Evolutionary conservation across 2,797 vertebrate species (phyloP).

Genomic region (Staurois parvus): DNA sequence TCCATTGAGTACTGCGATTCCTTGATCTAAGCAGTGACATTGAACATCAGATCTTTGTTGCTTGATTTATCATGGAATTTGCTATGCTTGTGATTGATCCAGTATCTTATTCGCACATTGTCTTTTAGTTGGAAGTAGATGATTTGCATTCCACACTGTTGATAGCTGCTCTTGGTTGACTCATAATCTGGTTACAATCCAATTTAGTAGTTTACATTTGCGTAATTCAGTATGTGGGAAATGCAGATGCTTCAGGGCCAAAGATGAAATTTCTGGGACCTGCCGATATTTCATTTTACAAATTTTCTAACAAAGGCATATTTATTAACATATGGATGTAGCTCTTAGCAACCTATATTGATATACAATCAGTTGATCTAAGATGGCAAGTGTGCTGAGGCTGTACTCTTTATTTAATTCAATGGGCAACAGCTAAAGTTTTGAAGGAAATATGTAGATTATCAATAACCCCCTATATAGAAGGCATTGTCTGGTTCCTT

Average conservation of each 20-base stretch:
- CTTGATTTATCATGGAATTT: neutral
- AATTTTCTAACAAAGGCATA: no score
- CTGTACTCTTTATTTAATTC: no score
- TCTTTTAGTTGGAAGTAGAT: neutral
- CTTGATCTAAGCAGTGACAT: neutral
- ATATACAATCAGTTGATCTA: neutral
- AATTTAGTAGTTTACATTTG: neutral
- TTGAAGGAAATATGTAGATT: no score
- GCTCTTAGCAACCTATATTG: neutral
- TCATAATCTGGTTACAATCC: neutral
- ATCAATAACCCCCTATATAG: no score
- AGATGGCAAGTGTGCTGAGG: neutral
- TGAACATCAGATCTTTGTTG: neutral
- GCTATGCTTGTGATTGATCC: neutral
- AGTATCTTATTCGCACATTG: neutral
- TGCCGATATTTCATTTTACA: neutral
- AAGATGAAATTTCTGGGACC: neutral
- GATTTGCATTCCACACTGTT: neutral
- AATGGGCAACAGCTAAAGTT: no score
- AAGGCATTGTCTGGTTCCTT: no score
- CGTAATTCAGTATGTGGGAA: neutral
- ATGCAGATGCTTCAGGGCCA: neutral
- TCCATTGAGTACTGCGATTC: neutral
- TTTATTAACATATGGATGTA: neutral
- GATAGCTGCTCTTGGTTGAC: neutral